phyloP scores from a whole-genome alignment of 1,140 invertebrate genomes.

The Goniozus legneri region DNA sequence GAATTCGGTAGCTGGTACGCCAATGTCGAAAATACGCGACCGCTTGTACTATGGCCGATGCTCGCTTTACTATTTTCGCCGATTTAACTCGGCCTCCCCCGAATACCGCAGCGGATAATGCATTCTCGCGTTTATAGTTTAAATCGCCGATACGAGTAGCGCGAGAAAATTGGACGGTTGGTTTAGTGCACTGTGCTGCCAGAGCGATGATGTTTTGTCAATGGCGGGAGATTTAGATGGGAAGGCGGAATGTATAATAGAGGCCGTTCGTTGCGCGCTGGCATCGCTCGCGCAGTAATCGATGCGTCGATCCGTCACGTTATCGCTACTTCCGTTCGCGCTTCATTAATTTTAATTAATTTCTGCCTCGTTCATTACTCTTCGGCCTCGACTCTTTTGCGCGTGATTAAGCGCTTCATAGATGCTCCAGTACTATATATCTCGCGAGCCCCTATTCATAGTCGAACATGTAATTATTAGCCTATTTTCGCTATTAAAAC shows the following conservation, averaged over 20 bases:
- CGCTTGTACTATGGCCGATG: no score
- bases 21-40: no score
- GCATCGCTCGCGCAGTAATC: conserved; percentile 11
- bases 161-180: conserved; percentile 13
- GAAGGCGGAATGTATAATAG: conserved; percentile 1
- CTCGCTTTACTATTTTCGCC: conserved; percentile 43
- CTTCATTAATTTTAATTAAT: conserved; percentile 36
- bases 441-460: no score
- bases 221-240: conserved; percentile 13
- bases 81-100: conserved; percentile 24
- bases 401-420: conserved; percentile 26
- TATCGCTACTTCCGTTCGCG: conserved; percentile 31
- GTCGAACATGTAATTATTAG: no score
- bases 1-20: no score
- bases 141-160: conserved; percentile 12
- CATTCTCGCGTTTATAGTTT: conserved; percentile 36
- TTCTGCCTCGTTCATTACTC: conserved; percentile 22
- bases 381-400: conserved; percentile 3
- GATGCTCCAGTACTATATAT: no score
- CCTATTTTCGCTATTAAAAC: no score
- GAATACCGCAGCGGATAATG: conserved; percentile 25
- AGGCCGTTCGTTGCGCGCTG: not conserved
- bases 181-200: conserved; percentile 5
- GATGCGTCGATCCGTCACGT: conserved; percentile 28
- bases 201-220: conserved; percentile 24